Evolutionary conservation across 2,888 invertebrate genomes (phyloP).

Genomic region (Mycalesis mineus): DNA sequence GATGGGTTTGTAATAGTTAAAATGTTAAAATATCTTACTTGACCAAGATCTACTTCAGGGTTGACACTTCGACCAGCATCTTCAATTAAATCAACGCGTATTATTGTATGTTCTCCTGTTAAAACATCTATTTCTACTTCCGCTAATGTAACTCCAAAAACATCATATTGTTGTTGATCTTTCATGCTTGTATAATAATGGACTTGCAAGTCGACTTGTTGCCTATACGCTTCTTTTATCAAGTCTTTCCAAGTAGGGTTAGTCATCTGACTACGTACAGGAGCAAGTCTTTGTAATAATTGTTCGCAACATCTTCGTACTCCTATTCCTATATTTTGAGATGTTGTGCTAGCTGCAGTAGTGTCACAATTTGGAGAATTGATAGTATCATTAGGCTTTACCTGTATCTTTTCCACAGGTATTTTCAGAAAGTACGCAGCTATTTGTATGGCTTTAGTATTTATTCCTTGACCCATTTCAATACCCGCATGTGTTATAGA

Average conservation of each 20-base stretch:
- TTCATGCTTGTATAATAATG: slow-evolving; percentile 46
- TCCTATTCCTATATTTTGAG: slow-evolving; percentile 81
- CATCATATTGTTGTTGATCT: slow-evolving; percentile 46
- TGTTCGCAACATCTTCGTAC: slow-evolving; percentile 69
- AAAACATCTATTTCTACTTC: slow-evolving; percentile 86
- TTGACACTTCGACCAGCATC: slow-evolving; percentile 83
- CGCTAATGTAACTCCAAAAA: slow-evolving; percentile 77
- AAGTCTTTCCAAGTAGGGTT: slow-evolving; percentile 75
- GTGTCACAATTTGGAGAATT: slow-evolving; percentile 74
- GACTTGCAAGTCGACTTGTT: slow-evolving; percentile 56
- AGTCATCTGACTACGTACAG: slow-evolving; percentile 57
- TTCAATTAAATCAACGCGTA: slow-evolving; percentile 81
- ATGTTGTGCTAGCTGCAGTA: slow-evolving; percentile 80
- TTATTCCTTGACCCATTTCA: slow-evolving; percentile 87
- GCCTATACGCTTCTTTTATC: slow-evolving; percentile 61
- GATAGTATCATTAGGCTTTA: slow-evolving; percentile 77
- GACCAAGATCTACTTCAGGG: slow-evolving; percentile 83
- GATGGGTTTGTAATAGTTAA: neutral
- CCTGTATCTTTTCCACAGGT: slow-evolving; percentile 76
- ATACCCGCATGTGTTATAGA: slow-evolving; percentile 81
- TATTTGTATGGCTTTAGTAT: slow-evolving; percentile 86
- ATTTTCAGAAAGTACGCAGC: slow-evolving; percentile 83
- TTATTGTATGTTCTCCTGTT: slow-evolving; percentile 82
- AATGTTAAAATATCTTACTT: slow-evolving; percentile 49
- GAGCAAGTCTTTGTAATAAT: slow-evolving; percentile 60